Evolutionary conservation across 1,140 invertebrate genomes (phyloP).

Genomic region (Zaprionus lachaisei): DNA sequence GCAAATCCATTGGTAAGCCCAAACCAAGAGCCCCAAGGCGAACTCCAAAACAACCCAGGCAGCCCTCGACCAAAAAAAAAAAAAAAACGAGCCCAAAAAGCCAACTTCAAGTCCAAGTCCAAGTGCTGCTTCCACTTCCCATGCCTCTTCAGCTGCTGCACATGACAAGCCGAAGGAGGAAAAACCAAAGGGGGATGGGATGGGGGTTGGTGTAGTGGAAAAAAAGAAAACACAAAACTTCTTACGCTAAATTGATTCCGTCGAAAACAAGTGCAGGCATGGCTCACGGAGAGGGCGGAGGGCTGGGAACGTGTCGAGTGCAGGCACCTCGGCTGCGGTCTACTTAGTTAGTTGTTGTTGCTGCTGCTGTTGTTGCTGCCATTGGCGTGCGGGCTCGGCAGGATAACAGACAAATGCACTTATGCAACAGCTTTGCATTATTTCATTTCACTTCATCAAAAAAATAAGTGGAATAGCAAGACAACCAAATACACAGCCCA

Average conservation of each 20-base stretch:
- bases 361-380: slow-evolving; percentile 11
- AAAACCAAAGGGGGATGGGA: slow-evolving; percentile 10
- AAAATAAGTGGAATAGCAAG: slow-evolving; percentile 13
- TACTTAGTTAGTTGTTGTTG: slow-evolving; percentile 7
- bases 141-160: slow-evolving; percentile 44
- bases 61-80: slow-evolving; percentile 11
- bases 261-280: slow-evolving; percentile 67
- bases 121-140: slow-evolving; percentile 1
- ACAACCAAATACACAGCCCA: neutral
- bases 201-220: slow-evolving; percentile 20
- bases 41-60: neutral
- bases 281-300: neutral
- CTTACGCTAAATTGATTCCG: slow-evolving; percentile 79
- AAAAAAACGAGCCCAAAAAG: slow-evolving; percentile 20
- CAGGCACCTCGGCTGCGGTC: slow-evolving; percentile 3
- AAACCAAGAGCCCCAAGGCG: too few species aligned
- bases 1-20: neutral
- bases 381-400: slow-evolving; percentile 44
- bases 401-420: slow-evolving; percentile 78
- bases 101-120: slow-evolving; percentile 33
- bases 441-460: slow-evolving; percentile 44
- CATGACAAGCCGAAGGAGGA: slow-evolving; percentile 56
- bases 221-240: slow-evolving; percentile 57
- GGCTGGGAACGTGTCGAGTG: slow-evolving; percentile 3
- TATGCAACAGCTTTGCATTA: slow-evolving; percentile 66